Conservation (phyloP, 2,113 vertebrate species). For the Corythornis cristatus region DNA sequence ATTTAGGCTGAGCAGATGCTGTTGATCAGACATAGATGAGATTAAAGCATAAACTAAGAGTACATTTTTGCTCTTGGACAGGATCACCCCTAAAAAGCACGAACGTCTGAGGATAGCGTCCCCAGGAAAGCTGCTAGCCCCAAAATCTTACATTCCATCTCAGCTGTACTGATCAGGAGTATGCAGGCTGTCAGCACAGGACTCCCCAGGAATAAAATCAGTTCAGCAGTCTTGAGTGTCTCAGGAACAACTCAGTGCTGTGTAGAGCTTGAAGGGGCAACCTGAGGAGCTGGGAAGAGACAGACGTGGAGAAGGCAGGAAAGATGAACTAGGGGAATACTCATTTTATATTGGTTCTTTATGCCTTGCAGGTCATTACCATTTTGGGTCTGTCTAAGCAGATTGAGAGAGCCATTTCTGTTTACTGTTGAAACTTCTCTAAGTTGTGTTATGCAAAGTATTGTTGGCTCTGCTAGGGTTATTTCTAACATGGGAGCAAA, state of each 20-base stretch:
- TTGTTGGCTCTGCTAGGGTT: neutral
- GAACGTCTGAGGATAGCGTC: too few species aligned
- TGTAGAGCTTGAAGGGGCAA: neutral
- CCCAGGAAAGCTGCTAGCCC: too few species aligned
- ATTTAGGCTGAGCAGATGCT: neutral
- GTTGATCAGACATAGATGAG: neutral
- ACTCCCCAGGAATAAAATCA: neutral
- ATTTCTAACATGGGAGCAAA: constrained; percentile 25
- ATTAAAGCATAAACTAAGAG: neutral
- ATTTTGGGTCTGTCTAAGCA: neutral
- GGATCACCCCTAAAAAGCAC: too few species aligned
- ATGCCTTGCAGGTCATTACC: neutral
- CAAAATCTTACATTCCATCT: too few species aligned
- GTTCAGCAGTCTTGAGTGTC: neutral
- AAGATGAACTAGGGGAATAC: neutral
- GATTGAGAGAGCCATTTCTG: neutral
- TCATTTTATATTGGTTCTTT: neutral
- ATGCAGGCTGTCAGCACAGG: neutral
- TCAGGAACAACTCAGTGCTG: neutral
- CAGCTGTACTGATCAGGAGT: neutral
- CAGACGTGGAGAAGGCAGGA: neutral
- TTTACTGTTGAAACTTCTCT: neutral
- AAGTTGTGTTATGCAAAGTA: neutral
- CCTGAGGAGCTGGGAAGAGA: neutral
- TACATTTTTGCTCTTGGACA: neutral